Evolutionary conservation across 2,113 vertebrate genomes (phyloP), one percentile per base, ranked within the genome.

Genomic region (Dascyllus trimaculatus): DNA sequence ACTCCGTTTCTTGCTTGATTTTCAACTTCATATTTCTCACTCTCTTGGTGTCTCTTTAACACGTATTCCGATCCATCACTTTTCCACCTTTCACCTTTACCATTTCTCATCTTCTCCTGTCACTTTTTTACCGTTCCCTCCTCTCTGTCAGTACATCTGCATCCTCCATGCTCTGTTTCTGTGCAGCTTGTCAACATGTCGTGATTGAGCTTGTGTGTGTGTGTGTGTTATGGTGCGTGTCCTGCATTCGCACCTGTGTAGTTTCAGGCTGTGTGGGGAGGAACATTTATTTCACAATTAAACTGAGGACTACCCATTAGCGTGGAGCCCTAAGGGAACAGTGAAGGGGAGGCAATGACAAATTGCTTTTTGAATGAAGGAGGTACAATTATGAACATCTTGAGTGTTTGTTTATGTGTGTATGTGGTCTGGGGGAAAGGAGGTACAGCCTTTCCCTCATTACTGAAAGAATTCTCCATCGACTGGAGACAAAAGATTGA

Each of bases 261-360:
- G 86, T 91, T 89, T 90, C 78, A 66, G 75, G 62, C 32, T 74
- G 75, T 87, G 64, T 71, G 79, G 19, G 53, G 45, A 90, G 78
- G 90, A 90, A 85, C 66, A 61, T 80, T 90, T 85, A 86, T 87
- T 91, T 89, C 76, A 82, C 86, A 85, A 88, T 92, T 91, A 92
- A 91, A 86, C 74, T 52, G 63, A 89, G 66, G 74, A 68, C 69
- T 71, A 65, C 78, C 78, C 85, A 82, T 88, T 88, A 87, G 84
- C 19, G 63, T 76, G 80, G 24, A 63, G 48, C 62, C 91, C 84
- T 71, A 26, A 58, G 73, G 89, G 86, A 62, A 48, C 53, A 57
- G 65, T 85, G 69, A 74, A 75, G 59, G 53, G 71, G 74, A 78
- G 72, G 77, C 56, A 77, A 84, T 88, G 89, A 92, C 90, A 94